Evolutionary conservation across 2,113 vertebrate genomes (phyloP).

Genomic region (Sander vitreus): DNA sequence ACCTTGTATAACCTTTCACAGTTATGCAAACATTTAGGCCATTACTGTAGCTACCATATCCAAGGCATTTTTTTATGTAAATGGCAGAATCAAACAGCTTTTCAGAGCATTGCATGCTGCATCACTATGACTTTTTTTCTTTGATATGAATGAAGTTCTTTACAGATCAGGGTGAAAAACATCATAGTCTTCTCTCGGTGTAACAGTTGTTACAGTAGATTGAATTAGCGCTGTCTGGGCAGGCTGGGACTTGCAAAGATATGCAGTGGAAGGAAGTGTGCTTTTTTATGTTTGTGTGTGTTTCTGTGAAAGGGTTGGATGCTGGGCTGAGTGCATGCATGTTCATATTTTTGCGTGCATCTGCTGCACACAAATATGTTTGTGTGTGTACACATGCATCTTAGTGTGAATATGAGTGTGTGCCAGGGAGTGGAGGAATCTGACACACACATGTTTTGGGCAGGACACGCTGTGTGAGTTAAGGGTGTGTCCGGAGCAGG

Average conservation of each 20-base stretch:
- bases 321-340: background rate
- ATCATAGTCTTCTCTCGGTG: constrained; percentile 37
- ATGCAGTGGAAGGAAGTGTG: constrained; percentile 57
- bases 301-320: constrained; percentile 11
- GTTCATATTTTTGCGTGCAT: constrained; percentile 47
- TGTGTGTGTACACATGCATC: background rate
- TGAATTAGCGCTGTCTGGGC: constrained; percentile 65
- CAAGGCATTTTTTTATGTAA: background rate
- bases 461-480: constrained; percentile 46
- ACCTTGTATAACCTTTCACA: constrained; percentile 14
- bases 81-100: background rate
- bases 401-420: constrained; percentile 20
- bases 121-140: background rate
- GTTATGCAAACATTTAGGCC: background rate
- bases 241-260: constrained; percentile 63
- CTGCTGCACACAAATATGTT: constrained; percentile 11
- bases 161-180: background rate
- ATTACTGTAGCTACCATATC: background rate
- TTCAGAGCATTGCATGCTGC: background rate
- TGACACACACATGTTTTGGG: constrained; percentile 53
- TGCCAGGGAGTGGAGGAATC: constrained; percentile 57
- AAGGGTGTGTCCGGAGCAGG: constrained; percentile 70
- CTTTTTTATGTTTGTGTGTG: constrained; percentile 22
- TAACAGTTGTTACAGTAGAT: constrained; percentile 73
- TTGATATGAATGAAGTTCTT: constrained; percentile 36